Base-by-base conservation (phyloP, 2,888 invertebrate species). In the Sphaerophoria rueppellii region DNA sequence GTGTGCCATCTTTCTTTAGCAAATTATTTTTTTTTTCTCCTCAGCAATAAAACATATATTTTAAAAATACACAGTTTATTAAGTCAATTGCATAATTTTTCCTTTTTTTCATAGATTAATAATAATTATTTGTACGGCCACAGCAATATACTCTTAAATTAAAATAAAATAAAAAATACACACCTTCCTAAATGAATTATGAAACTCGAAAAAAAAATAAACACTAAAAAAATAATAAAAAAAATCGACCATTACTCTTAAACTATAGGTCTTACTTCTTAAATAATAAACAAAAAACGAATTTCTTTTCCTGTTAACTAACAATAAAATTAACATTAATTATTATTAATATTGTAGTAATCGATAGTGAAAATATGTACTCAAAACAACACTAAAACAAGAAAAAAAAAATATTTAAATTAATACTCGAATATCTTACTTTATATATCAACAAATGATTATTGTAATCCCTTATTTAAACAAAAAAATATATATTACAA, bases 361-460 rank as follows among this genome's bases (percentile, higher is more conserved):
- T 57, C 16, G 1, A 60, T 60, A 43, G 40, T 24, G 58, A 60
- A 60, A 58, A 3, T 14, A 58, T 60, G 43, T 60, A 60, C 58
- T 58, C 58, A 43, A 43, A 43, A 43, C 43, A 43, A 43, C 43
- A 43, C 9, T 43, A 6, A 43, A 43, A 43, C 43, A 43, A 43
- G 9, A 40, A 58, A 14, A 5, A 11, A 54, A 4, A 37, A 4
- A 37, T 35, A 35, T 40, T 40, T 60, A 60, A 12, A 60, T 6
- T 9, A 55, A 60, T 60, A 60, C 40, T 60, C 60, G 40, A 24
- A 60, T 52, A 52, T 24, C 1, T n/a, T 11, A 60, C 14, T 37
- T 24, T 24, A 60, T 43, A 12, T 43, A 60, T 24, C 60, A 60
- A 24, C 1, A 60, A 60, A 60, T 14, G 24, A 60, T 35, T 5